Conservation (phyloP, 64 coral and sea anemone species). For the Anthopleura sola region DNA sequence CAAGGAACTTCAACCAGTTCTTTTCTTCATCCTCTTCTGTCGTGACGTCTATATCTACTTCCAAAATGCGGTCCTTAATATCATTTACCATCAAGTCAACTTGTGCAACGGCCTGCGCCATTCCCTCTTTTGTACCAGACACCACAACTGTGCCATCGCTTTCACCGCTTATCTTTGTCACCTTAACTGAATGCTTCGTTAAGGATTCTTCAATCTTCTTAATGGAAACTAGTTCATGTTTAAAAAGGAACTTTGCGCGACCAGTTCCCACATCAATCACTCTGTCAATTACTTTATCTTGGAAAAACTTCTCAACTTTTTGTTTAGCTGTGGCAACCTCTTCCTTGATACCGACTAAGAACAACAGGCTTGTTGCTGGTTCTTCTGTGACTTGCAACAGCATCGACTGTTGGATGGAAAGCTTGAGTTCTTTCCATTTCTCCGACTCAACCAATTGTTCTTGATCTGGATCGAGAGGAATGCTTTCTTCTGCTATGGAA, state of each 20-base stretch:
- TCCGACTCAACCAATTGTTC: neutral
- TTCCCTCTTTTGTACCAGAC: constrained; percentile 24
- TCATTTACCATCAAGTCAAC: neutral
- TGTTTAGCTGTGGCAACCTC: constrained; percentile 9
- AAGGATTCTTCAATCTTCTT: neutral
- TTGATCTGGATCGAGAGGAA: constrained; percentile 38
- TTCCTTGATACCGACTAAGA: constrained; percentile 15
- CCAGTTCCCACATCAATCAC: constrained; percentile 1
- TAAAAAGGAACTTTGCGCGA: constrained; percentile 11
- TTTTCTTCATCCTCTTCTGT: too few relatives aligned
- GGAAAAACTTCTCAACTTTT: constrained; percentile 31
- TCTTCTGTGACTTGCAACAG: constrained; percentile 20
- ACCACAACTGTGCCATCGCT: neutral
- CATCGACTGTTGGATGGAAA: neutral
- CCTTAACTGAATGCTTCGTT: neutral
- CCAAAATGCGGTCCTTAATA: neutral
- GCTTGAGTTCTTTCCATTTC: constrained; percentile 45
- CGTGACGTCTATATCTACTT: neutral
- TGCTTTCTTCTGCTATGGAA: constrained; percentile 24
- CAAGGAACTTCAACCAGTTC: too few relatives aligned
- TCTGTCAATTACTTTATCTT: constrained; percentile 29
- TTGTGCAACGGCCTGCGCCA: neutral
- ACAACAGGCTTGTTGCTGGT: constrained; percentile 5
- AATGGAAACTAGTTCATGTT: neutral
- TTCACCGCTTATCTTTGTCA: neutral